Conservation (phyloP, 2,797 vertebrate genomes). For the Trachops cirrhosus region DNA sequence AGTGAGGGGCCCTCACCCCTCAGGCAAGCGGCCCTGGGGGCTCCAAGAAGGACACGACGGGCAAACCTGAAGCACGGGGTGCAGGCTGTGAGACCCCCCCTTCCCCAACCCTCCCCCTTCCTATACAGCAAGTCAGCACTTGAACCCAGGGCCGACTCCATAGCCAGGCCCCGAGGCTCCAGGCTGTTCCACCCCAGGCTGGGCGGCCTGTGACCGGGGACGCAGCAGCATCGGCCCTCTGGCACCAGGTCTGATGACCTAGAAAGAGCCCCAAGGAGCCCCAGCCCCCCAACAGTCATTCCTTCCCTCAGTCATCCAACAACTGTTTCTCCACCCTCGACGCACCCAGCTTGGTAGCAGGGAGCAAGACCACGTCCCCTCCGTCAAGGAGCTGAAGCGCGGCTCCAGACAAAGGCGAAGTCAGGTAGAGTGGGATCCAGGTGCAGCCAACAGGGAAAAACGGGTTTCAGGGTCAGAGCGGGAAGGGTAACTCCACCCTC, state of each 20-base stretch:
- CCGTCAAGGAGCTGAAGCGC: not conserved
- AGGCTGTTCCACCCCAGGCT: too few species aligned
- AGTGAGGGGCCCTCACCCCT: not conserved
- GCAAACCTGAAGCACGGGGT: not conserved
- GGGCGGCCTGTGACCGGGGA: not conserved
- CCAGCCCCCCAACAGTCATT: not conserved
- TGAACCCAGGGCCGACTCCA: not conserved
- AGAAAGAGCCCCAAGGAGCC: not conserved
- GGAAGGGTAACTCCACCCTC: accelerated
- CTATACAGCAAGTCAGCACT: not conserved
- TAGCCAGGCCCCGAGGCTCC: not conserved
- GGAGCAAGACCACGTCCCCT: not conserved
- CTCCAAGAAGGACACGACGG: accelerated
- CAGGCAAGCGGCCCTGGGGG: not conserved
- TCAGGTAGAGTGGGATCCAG: not conserved
- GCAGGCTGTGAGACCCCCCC: too few species aligned
- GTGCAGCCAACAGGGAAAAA: accelerated
- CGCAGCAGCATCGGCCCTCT: not conserved
- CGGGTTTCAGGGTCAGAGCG: accelerated
- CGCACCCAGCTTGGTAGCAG: accelerated
- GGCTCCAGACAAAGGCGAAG: accelerated
- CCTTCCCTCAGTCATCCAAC: accelerated
- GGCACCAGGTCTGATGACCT: not conserved
- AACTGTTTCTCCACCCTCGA: accelerated
- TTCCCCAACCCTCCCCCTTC: accelerated